These are phyloP conservation scores for Peromyscus californicus DNA, from an alignment of 2,113 vertebrate genomes.

Conservation along the genomic window DNA sequence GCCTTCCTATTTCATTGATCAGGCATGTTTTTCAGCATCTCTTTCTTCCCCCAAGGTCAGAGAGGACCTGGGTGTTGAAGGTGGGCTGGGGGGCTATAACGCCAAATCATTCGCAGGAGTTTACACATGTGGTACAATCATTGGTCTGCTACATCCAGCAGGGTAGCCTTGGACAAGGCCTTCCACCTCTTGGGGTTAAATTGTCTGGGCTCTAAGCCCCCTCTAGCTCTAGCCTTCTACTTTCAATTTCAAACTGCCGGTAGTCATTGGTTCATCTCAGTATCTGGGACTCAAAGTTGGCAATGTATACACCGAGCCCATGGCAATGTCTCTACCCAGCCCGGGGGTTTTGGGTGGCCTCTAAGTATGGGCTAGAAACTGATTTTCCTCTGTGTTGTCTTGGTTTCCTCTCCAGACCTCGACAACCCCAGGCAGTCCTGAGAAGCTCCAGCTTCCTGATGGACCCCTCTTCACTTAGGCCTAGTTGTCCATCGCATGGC, in stretches of 20 bases:
- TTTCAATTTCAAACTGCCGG: neutral
- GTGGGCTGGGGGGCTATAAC: neutral
- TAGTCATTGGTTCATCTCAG: neutral
- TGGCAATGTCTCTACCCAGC: neutral
- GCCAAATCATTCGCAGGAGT: neutral
- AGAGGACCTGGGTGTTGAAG: neutral
- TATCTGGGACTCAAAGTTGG: neutral
- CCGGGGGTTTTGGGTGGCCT: too few relatives aligned
- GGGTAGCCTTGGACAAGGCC: neutral
- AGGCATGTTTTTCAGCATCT: neutral
- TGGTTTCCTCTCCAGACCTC: neutral
- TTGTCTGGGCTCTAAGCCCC: neutral
- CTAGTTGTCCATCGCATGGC: neutral
- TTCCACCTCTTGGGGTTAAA: neutral
- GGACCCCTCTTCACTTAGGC: neutral
- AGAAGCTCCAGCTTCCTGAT: neutral
- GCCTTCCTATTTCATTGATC: neutral
- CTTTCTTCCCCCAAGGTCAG: neutral
- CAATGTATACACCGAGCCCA: neutral
- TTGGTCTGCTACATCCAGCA: neutral
- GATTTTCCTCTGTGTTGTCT: neutral
- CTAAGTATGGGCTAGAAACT: neutral
- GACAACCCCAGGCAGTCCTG: neutral
- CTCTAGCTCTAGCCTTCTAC: neutral
- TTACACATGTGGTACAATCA: neutral